Evolutionary conservation across 2,113 vertebrate genomes (phyloP).

Genomic region (Stigmatopora nigra): DNA sequence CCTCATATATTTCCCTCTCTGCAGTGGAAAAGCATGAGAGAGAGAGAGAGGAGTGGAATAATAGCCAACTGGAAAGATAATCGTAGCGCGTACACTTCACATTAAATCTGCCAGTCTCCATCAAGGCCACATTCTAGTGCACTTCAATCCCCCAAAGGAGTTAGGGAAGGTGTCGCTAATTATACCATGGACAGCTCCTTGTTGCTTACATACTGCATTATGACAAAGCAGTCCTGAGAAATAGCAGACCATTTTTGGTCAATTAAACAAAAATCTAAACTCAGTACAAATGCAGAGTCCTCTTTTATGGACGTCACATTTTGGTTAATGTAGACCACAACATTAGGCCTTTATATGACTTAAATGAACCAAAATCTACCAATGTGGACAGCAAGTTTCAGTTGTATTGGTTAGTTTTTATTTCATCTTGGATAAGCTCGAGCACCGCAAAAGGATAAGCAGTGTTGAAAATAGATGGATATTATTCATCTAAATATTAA

Average conservation of each 20-base stretch:
- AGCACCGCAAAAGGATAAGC: no score
- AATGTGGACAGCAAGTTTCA: no score
- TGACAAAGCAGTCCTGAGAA: slow-evolving; percentile 38
- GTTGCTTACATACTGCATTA: slow-evolving; percentile 26
- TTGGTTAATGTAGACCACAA: no score
- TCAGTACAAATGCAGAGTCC: no score
- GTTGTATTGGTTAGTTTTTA: no score
- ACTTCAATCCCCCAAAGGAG: slow-evolving; percentile 40
- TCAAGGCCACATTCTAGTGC: slow-evolving; percentile 58
- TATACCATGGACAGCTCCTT: slow-evolving; percentile 36
- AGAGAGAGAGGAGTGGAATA: slow-evolving; percentile 33
- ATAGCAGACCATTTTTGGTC: slow-evolving; percentile 7
- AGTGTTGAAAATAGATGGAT: no score
- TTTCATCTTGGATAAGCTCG: no score
- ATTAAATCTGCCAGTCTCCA: slow-evolving; percentile 45
- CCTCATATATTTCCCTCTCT: slow-evolving; percentile 34
- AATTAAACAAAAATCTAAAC: no score
- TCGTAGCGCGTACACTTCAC: slow-evolving; percentile 37
- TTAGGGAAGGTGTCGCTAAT: slow-evolving; percentile 35
- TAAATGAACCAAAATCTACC: no score
- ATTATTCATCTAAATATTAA: no score
- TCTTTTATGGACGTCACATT: no score
- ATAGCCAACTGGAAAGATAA: slow-evolving; percentile 48
- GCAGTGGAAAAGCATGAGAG: slow-evolving; percentile 37
- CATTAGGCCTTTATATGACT: no score